Conservation (phyloP, 2,888 invertebrate genomes). For the Tholera decimalis region DNA sequence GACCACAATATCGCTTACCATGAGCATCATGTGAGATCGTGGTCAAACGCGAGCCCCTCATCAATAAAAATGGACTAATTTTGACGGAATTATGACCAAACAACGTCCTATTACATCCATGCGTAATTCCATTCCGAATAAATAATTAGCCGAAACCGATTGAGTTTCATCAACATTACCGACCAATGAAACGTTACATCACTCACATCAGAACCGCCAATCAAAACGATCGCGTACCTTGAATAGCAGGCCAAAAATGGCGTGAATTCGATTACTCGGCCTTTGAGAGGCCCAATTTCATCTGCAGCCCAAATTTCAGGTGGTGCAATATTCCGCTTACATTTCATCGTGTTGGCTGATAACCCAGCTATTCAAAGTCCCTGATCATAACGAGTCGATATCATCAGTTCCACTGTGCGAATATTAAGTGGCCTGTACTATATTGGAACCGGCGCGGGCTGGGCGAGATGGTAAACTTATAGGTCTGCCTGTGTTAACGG, state of each 20-base stretch:
- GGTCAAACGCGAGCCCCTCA: too few species aligned
- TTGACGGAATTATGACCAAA: too few species aligned
- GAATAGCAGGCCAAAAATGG: constrained; percentile 48
- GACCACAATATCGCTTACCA: too few species aligned
- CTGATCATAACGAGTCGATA: constrained; percentile 54
- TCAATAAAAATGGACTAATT: too few species aligned
- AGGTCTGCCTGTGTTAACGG: neutral
- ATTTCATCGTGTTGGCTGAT: constrained; percentile 40
- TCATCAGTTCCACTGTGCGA: constrained; percentile 52
- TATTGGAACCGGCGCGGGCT: constrained; percentile 15
- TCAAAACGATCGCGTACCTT: constrained; percentile 25
- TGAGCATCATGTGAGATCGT: too few species aligned
- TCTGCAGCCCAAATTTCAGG: constrained; percentile 51
- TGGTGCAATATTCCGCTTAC: constrained; percentile 57
- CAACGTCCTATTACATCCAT: too few species aligned
- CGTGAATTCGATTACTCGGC: constrained; percentile 54
- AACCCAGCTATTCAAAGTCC: constrained; percentile 51
- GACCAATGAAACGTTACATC: neutral
- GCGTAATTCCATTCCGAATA: too few species aligned
- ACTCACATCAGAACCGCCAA: constrained; percentile 5
- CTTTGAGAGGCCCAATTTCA: constrained; percentile 59
- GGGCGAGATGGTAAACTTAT: neutral
- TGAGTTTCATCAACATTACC: neutral
- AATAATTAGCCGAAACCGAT: too few species aligned
- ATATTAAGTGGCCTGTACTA: constrained; percentile 55